Base-by-base conservation (phyloP, 2,113 vertebrate species). In the Paracanthobrama guichenoti region DNA sequence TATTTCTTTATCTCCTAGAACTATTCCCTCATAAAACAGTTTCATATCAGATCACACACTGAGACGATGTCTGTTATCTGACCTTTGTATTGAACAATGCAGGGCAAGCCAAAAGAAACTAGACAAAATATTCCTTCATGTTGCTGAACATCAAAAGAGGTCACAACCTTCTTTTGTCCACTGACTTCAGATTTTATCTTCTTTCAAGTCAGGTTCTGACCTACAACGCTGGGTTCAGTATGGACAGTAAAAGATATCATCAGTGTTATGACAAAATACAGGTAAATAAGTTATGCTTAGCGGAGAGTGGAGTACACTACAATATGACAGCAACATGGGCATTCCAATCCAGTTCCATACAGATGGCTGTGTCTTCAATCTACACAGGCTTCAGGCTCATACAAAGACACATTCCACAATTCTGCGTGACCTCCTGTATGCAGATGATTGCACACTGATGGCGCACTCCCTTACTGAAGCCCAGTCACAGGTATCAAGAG, bases 51-150 rank as follows among this genome's bases (percentile, higher is more conserved):
- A 69, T 57, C 79, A 71, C 48, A 35, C 79, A 55, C 64, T 9
- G 64, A 67, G 79, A 73, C 81, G 78, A 24, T 66, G 10, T 74
- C 35, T 75, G 66, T 79, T 50, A 42, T 74, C 76, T 87, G 57
- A 59, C 82, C 69, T 48, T 76, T n/a, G 48, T 76, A 22, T 24
- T 78, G 42, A 84, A 82, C 44, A 84, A 79, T 81, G 39, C 55
- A 75, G 76, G 59, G 50, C 69, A 84, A 48, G 31, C 75, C 53
- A 62, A 80, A 85, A 72, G 35, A 55, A 72, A 84, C 57, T 74
- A 86, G 78, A 78, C 85, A 84, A 84, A 88, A 82, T 75, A 88
- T 44, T n/a, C 16, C 35, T 77, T 62, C 69, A 84, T 31, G 67
- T 46, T 44, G 57, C 14, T 77, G 28, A 81, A 81, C 60, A 62